Percentiles rank a stretch among this genome's conserved stretches.
phyloP scores from a whole-genome alignment of 2,888 invertebrate genomes.

The Thecocarcelia acutangulata region DNA sequence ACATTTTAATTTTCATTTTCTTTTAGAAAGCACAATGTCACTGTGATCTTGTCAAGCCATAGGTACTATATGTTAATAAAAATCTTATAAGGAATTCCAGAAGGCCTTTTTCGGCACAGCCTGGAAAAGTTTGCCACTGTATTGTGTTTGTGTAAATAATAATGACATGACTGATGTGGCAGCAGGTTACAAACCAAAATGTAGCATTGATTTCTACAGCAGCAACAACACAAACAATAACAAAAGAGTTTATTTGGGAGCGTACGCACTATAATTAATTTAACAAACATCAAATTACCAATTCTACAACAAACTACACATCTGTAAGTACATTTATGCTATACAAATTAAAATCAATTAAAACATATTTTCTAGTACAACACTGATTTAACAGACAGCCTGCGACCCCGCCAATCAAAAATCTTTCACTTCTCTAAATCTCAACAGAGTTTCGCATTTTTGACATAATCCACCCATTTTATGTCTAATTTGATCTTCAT shows the following conservation, averaged over 20 bases:
- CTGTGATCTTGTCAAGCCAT: too few relatives aligned
- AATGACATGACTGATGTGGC: slow-evolving; percentile 27
- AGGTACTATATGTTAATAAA: too few relatives aligned
- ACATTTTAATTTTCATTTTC: too few relatives aligned
- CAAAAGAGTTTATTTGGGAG: slow-evolving; percentile 24
- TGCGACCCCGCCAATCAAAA: neutral
- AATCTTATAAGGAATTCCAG: too few relatives aligned
- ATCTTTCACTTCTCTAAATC: neutral
- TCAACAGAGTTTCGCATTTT: slow-evolving; percentile 30
- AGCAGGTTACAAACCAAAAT: slow-evolving; percentile 42
- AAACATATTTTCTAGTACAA: neutral
- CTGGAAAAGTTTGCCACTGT: too few relatives aligned
- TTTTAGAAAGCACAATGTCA: too few relatives aligned
- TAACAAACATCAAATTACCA: slow-evolving; percentile 67
- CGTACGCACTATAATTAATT: slow-evolving; percentile 67
- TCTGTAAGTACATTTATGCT: neutral
- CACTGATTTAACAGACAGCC: slow-evolving; percentile 34
- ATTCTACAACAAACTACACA: neutral
- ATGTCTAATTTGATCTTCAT: slow-evolving; percentile 4
- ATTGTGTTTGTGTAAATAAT: neutral
- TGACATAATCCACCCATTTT: slow-evolving; percentile 44
- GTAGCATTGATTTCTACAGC: slow-evolving; percentile 53
- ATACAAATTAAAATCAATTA: slow-evolving; percentile 15
- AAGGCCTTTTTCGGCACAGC: too few relatives aligned
- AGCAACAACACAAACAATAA: slow-evolving; percentile 12